Evolutionary conservation across 2,113 vertebrate genomes (phyloP).

Genomic region (Coracopsis vasa): DNA sequence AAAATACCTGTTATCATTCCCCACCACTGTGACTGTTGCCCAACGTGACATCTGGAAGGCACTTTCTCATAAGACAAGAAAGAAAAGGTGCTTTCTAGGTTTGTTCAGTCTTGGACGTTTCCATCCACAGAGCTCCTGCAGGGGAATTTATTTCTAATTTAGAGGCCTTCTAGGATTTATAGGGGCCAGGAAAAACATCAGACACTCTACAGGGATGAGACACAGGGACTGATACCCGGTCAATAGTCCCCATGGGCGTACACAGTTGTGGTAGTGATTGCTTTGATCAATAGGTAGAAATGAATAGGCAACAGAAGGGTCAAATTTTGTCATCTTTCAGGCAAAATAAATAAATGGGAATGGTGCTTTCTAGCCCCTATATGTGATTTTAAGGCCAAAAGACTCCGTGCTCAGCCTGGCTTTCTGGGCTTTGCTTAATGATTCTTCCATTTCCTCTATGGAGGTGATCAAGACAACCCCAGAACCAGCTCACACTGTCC

Average conservation of each 20-base stretch:
- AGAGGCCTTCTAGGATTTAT: neutral
- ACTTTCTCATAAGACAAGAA: neutral
- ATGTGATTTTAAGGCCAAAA: neutral
- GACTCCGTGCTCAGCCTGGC: neutral
- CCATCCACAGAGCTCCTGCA: neutral
- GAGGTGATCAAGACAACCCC: constrained; percentile 79
- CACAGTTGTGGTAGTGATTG: neutral
- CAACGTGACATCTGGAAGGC: neutral
- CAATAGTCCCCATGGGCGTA: accelerated
- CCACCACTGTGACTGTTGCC: neutral
- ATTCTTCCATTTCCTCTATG: neutral
- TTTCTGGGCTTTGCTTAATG: neutral
- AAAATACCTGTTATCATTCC: neutral
- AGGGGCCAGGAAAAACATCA: neutral
- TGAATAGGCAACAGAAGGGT: neutral
- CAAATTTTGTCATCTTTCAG: neutral
- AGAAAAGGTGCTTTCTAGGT: neutral
- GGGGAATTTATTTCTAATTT: neutral
- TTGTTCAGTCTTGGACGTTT: neutral
- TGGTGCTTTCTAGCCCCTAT: neutral
- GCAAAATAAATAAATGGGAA: neutral
- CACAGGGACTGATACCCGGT: neutral
- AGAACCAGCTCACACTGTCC: constrained; percentile 76
- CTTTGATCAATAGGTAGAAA: neutral
- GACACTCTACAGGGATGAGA: neutral